Percentiles rank a stretch among this genome's conserved stretches.
phyloP scores from a whole-genome alignment of 2,113 vertebrate species.

The Castor canadensis region DNA sequence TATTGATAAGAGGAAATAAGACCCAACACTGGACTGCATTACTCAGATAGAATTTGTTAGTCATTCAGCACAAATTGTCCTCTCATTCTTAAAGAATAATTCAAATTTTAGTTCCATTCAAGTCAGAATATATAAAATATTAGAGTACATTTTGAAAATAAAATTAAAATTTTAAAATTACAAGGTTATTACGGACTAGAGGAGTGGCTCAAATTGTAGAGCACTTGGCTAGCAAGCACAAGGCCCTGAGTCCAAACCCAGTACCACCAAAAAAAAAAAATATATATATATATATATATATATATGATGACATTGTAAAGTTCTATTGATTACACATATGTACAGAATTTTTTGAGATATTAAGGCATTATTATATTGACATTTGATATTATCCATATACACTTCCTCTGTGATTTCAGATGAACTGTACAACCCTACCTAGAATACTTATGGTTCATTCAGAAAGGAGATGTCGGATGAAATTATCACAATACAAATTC shows the following conservation, averaged over 20 bases:
- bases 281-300: no score
- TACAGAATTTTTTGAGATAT: not conserved
- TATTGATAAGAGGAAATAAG: not conserved
- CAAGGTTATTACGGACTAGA: no score
- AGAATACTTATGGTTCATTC: not conserved
- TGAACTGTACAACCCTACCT: not conserved
- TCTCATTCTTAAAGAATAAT: not conserved
- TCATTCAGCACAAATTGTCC: not conserved
- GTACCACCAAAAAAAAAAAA: no score
- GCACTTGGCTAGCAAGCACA: no score
- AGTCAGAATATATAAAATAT: not conserved
- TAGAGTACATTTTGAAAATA: not conserved
- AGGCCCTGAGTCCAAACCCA: no score
- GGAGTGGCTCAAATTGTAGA: no score
- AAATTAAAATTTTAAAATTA: constrained; percentile 8
- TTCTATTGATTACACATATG: not conserved
- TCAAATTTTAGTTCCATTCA: not conserved
- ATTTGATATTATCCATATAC: not conserved
- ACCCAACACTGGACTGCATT: not conserved
- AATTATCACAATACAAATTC: not conserved
- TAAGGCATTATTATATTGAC: not conserved
- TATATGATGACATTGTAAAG: not conserved
- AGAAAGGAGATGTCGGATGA: not conserved
- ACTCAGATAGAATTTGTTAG: not conserved
- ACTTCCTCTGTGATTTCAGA: not conserved